Evolutionary conservation across 2,113 vertebrate species (phyloP).

Genomic region (Elgaria multicarinata): DNA sequence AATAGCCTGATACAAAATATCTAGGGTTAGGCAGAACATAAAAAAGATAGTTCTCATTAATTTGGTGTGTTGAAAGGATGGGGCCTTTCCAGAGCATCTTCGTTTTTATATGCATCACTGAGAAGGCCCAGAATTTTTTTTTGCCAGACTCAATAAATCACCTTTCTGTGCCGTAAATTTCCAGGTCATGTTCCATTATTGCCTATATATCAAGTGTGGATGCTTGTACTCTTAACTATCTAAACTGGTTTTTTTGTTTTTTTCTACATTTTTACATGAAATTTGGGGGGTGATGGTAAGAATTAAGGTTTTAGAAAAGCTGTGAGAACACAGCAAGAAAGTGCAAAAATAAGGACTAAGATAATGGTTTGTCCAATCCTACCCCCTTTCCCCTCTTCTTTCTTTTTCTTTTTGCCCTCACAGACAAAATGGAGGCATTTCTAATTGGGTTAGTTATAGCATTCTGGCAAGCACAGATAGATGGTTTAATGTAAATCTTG

Average conservation of each 20-base stretch:
- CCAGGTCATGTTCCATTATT: background rate
- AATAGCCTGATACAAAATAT: background rate
- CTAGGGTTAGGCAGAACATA: background rate
- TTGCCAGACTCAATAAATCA: background rate
- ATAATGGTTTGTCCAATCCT: background rate
- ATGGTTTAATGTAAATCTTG: conserved; percentile 44
- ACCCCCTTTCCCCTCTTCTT: background rate
- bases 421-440: background rate
- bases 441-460: background rate
- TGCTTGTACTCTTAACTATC: background rate
- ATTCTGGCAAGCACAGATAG: conserved; percentile 36
- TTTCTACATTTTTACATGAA: background rate
- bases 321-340: background rate
- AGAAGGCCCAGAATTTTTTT: background rate
- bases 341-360: background rate
- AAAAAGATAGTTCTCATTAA: background rate
- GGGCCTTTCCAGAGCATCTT: background rate
- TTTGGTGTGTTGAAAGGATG: background rate
- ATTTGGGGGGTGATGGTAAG: background rate
- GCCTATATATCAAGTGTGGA: background rate
- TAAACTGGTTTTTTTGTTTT: background rate
- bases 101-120: background rate
- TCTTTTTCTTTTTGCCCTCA: background rate
- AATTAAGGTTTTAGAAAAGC: background rate
- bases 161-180: too few relatives aligned